A percentile compares a stretch with the other conserved stretches of the same genome.
Conservation (phyloP, 2,888 invertebrate species). For the Busseola fusca region DNA sequence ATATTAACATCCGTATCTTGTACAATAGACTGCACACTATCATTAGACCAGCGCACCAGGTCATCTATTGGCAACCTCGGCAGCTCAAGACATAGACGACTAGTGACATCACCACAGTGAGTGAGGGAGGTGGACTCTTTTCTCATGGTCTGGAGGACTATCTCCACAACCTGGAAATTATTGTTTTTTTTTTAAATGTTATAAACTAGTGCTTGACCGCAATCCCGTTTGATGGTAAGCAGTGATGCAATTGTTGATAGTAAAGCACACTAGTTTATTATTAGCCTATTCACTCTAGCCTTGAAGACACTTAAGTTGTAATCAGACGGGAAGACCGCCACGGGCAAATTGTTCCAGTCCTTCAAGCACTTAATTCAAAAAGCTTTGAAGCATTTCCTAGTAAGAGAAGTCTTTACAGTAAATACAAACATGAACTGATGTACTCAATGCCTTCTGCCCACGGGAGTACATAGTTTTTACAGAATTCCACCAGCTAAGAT, state of each 20-base stretch:
- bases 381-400: not conserved
- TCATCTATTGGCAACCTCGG: slow-evolving; percentile 71
- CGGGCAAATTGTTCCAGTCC: no score
- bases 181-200: no score
- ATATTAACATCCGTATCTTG: slow-evolving; percentile 83
- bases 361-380: not conserved
- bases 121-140: slow-evolving; percentile 78
- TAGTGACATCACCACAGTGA: slow-evolving; percentile 80
- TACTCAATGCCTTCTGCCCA: not conserved
- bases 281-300: no score
- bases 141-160: slow-evolving; percentile 76
- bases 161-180: slow-evolving; percentile 62
- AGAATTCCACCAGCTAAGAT: not conserved
- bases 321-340: no score
- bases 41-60: slow-evolving; percentile 79
- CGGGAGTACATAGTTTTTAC: not conserved
- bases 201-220: no score
- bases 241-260: no score
- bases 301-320: no score
- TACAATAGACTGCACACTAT: slow-evolving; percentile 82
- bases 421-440: not conserved
- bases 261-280: no score
- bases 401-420: not conserved
- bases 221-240: no score
- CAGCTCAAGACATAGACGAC: slow-evolving; percentile 79